Conservation (phyloP, 2,888 invertebrate genomes). For the Portevinia maculata region DNA sequence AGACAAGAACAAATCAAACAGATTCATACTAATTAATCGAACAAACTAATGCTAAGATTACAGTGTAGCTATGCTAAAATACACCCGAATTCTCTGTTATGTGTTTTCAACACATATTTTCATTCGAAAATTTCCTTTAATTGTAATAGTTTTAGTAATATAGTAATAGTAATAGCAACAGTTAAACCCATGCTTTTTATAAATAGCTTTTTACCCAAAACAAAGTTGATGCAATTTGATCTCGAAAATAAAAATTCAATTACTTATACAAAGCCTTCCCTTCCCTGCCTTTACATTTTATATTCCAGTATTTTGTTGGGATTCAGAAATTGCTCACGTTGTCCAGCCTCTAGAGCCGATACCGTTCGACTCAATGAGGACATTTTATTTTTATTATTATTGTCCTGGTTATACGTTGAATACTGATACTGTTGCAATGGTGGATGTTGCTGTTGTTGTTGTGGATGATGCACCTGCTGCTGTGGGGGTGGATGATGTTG, state of each 20-base stretch:
- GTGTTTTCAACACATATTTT: neutral
- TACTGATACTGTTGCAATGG: slow-evolving; percentile 74
- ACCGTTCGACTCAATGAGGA: slow-evolving; percentile 81
- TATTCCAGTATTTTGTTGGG: slow-evolving; percentile 83
- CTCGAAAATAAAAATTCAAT: slow-evolving; percentile 2
- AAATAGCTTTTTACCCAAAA: slow-evolving; percentile 25
- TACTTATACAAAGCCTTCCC: neutral
- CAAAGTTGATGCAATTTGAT: slow-evolving; percentile 1
- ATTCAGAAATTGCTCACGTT: slow-evolving; percentile 83
- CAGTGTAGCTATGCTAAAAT: slow-evolving; percentile 2
- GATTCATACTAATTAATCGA: slow-evolving; percentile 14
- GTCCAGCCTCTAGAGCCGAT: slow-evolving; percentile 81
- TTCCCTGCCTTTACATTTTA: slow-evolving; percentile 81
- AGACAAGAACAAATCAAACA: slow-evolving; percentile 25
- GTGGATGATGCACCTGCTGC: slow-evolving; percentile 47
- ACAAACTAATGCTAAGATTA: slow-evolving; percentile 22
- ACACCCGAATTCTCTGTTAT: slow-evolving; percentile 4
- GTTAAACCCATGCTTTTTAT: slow-evolving; percentile 22
- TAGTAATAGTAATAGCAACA: slow-evolving; percentile 44
- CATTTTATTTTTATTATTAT: slow-evolving; percentile 77
- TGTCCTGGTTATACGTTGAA: slow-evolving; percentile 75
- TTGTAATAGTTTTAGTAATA: slow-evolving; percentile 26
- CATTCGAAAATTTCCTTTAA: slow-evolving; percentile 15
- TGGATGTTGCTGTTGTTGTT: slow-evolving; percentile 66
- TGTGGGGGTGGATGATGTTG: slow-evolving; percentile 62